phyloP scores from a whole-genome alignment of 1,140 invertebrate species.

The Drosophila insularis region DNA sequence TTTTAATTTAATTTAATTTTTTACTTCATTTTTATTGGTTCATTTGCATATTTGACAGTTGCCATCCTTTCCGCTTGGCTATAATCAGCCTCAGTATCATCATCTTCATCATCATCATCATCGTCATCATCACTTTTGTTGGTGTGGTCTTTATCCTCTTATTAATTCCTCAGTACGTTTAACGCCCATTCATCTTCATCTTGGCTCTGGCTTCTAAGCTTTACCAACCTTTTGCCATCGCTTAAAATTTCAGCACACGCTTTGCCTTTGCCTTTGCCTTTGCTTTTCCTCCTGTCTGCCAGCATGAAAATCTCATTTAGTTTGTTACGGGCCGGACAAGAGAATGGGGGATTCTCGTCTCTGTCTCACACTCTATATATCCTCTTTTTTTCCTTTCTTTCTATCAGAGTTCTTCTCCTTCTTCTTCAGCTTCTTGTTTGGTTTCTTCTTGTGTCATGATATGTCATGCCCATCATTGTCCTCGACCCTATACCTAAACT shows the following conservation, averaged over 20 bases:
- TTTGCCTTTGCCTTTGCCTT: conserved; percentile 9
- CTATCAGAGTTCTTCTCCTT: conserved; percentile 9
- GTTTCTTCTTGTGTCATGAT: conserved; percentile 31
- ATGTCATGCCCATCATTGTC: conserved; percentile 27
- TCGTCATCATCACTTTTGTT: conserved; percentile 44
- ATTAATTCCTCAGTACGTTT: conserved; percentile 70
- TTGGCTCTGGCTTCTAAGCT: conserved; percentile 62
- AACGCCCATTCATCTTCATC: conserved; percentile 72
- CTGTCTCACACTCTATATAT: background rate
- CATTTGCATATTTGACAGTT: conserved; percentile 47
- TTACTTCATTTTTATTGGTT: conserved; percentile 52
- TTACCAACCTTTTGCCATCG: conserved; percentile 8
- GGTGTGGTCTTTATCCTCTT: conserved; percentile 41
- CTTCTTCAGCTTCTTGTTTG: conserved; percentile 16
- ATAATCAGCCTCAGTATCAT: conserved; percentile 1
- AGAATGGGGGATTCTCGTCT: background rate
- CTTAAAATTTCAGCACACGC: conserved; percentile 15
- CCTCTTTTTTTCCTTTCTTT: background rate
- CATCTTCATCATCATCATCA: conserved; percentile 25
- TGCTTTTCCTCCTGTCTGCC: conserved; percentile 22
- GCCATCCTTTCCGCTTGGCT: background rate
- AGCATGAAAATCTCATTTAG: conserved; percentile 57
- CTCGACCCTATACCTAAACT: conserved; percentile 31
- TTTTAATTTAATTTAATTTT: conserved; percentile 55
- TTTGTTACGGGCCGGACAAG: background rate